Evolutionary conservation across 2,797 vertebrate genomes (phyloP).

Genomic region (Rhadinocentrus ornatus): DNA sequence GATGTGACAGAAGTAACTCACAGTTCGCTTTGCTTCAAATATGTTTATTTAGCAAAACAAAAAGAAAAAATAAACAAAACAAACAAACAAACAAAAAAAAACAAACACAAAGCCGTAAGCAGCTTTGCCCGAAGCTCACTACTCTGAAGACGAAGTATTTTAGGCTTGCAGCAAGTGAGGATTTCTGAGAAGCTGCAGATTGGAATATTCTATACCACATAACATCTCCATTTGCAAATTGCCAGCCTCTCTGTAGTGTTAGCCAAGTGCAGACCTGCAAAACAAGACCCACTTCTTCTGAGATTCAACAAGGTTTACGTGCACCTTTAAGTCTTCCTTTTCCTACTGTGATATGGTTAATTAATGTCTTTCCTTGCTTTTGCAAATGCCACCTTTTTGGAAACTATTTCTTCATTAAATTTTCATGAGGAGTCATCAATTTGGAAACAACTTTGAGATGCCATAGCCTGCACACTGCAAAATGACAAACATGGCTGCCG

Average conservation of each 20-base stretch:
- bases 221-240: slow-evolving; percentile 41
- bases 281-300: slow-evolving; percentile 66
- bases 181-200: slow-evolving; percentile 34
- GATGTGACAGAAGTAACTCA: slow-evolving; percentile 63
- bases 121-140: slow-evolving; percentile 36
- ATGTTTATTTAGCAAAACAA: slow-evolving; percentile 50
- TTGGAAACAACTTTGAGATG: slow-evolving; percentile 83
- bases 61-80: neutral
- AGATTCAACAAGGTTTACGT: slow-evolving; percentile 75
- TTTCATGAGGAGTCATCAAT: slow-evolving; percentile 89
- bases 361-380: slow-evolving; percentile 77
- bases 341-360: slow-evolving; percentile 82
- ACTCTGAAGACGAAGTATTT: slow-evolving; percentile 38
- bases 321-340: slow-evolving; percentile 71
- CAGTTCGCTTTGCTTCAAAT: slow-evolving; percentile 36
- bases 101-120: slow-evolving; percentile 49
- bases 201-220: slow-evolving; percentile 34
- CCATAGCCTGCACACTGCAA: slow-evolving; percentile 72
- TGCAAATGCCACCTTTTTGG: slow-evolving; percentile 79
- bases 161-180: slow-evolving; percentile 27
- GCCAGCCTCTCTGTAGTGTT: slow-evolving; percentile 31
- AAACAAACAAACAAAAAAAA: slow-evolving; percentile 34
- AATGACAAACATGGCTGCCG: slow-evolving; percentile 84
- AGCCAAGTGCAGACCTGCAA: slow-evolving; percentile 55
- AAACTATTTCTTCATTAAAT: slow-evolving; percentile 85